Percentiles rank a stretch among this genome's conserved stretches.
phyloP scores from a whole-genome alignment of 2,888 invertebrate genomes.

The Mylabris sibirica region DNA sequence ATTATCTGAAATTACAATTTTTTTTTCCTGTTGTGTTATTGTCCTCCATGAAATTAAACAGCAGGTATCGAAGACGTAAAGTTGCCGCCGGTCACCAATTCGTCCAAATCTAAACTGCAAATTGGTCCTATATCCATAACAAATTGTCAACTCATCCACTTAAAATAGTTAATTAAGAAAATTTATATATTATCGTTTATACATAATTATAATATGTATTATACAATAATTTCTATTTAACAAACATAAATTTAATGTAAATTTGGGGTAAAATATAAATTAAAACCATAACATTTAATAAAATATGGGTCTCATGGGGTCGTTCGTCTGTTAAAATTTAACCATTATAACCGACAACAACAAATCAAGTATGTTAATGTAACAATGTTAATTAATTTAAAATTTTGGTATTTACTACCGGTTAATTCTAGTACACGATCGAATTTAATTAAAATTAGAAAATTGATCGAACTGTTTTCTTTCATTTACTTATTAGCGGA shows the following conservation, averaged over 20 bases:
- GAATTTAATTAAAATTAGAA: conserved; percentile 22
- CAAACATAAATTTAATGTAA: conserved; percentile 23
- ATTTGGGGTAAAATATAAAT: conserved; percentile 24
- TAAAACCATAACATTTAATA: conserved; percentile 14
- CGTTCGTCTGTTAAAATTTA: conserved; percentile 19
- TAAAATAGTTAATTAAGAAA: neutral
- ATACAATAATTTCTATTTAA: conserved; percentile 8
- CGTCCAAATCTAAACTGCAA: conserved; percentile 10
- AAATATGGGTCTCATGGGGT: conserved; percentile 24
- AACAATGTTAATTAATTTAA: conserved; percentile 18
- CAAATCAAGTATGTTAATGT: conserved; percentile 26
- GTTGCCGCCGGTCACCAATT: conserved; percentile 15
- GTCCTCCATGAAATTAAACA: conserved; percentile 17
- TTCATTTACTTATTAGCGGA: neutral
- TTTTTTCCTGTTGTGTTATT: conserved; percentile 7
- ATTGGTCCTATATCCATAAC: neutral
- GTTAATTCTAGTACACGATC: conserved; percentile 11
- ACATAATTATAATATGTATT: conserved; percentile 6
- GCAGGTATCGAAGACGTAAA: conserved; percentile 17
- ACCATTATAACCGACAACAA: conserved; percentile 16
- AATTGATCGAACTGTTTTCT: neutral
- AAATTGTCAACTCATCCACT: conserved; percentile 4
- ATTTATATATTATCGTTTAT: neutral
- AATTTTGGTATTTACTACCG: conserved; percentile 12
- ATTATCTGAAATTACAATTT: conserved; percentile 17